Evolutionary conservation across 1,140 invertebrate species (phyloP).

Genomic region (Magallana angulata): DNA sequence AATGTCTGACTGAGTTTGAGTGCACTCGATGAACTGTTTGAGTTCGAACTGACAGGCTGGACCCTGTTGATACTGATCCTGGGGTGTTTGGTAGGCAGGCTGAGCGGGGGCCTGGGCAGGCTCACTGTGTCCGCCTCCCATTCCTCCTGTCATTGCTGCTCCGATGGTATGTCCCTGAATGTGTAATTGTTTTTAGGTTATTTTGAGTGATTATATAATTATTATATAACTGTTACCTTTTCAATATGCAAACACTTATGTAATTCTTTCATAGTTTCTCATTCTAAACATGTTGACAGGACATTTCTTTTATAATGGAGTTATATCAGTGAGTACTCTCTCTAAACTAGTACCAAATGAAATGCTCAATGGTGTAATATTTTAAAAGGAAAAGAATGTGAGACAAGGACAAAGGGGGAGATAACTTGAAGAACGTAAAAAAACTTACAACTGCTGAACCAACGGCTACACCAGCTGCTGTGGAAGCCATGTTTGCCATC

Average conservation of each 20-base stretch:
- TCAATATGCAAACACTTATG: too few relatives aligned
- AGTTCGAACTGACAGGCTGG: conserved; percentile 79
- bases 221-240: too few relatives aligned
- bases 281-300: too few relatives aligned
- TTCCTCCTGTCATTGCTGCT: conserved; percentile 74
- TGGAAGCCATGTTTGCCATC: conserved; percentile 89
- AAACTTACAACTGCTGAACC: conserved; percentile 79
- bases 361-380: too few relatives aligned
- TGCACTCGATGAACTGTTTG: conserved; percentile 79
- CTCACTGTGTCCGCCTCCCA: conserved; percentile 55
- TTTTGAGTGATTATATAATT: too few relatives aligned
- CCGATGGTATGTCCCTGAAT: conserved; percentile 77
- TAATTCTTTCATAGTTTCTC: too few relatives aligned
- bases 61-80: conserved; percentile 64
- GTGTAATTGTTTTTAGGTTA: too few relatives aligned
- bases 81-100: conserved; percentile 49
- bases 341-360: too few relatives aligned
- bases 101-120: conserved; percentile 56
- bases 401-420: too few relatives aligned
- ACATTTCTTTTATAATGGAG: too few relatives aligned
- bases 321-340: too few relatives aligned
- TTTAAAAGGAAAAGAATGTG: not conserved
- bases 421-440: not conserved
- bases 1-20: conserved; percentile 75
- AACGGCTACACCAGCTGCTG: conserved; percentile 80